Conservation (phyloP, 2,888 invertebrate species). For the Pterobdella sp. region DNA sequence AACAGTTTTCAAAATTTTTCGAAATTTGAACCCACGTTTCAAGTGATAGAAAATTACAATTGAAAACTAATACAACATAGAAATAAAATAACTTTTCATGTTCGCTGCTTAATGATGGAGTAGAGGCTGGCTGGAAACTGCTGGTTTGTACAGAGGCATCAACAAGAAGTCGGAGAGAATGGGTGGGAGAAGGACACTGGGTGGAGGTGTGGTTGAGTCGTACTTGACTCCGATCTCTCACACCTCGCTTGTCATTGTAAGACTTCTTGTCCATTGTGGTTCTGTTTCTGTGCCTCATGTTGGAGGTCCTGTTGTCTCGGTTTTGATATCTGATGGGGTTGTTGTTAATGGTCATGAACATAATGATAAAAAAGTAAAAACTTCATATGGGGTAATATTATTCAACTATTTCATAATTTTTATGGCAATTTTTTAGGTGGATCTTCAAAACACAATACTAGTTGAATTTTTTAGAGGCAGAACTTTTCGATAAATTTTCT, state of each 20-base stretch:
- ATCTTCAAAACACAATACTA: too few relatives aligned
- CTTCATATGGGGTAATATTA: too few relatives aligned
- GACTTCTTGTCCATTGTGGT: background rate
- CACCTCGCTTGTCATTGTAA: background rate
- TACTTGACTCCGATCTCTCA: background rate
- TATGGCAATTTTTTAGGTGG: too few relatives aligned
- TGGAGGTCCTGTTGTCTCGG: background rate
- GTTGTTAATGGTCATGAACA: too few relatives aligned
- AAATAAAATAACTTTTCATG: background rate
- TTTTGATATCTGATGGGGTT: background rate
- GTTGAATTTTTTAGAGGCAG: too few relatives aligned
- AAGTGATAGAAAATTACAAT: too few relatives aligned
- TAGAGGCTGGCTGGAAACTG: background rate
- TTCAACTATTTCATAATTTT: too few relatives aligned
- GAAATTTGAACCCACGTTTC: too few relatives aligned
- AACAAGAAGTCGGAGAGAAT: background rate
- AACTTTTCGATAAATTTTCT: too few relatives aligned
- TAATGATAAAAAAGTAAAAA: too few relatives aligned
- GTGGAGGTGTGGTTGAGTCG: background rate
- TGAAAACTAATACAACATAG: background rate
- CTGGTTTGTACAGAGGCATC: background rate
- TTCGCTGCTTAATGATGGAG: background rate
- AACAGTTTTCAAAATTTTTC: too few relatives aligned
- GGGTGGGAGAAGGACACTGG: background rate
- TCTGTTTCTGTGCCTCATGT: background rate